These are phyloP conservation scores for Agrenia bidenticulata DNA, from an alignment of 2,888 invertebrate genomes.

Conservation along the genomic window DNA sequence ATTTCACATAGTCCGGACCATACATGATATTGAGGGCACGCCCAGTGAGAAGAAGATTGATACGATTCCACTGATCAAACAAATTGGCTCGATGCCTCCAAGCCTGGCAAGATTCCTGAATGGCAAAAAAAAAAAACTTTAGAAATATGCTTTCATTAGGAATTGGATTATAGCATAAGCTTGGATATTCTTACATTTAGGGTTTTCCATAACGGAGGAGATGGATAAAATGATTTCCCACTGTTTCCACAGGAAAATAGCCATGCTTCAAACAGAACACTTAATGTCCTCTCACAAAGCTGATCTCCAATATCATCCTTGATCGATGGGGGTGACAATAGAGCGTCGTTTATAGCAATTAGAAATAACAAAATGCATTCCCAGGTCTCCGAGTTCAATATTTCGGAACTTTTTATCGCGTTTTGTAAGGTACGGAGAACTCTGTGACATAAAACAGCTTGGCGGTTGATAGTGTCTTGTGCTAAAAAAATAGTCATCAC, in stretches of 20 bases:
- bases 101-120: slow-evolving; percentile 81
- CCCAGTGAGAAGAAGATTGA: slow-evolving; percentile 84
- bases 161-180: too few species aligned
- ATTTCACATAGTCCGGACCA: slow-evolving; percentile 63
- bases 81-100: slow-evolving; percentile 94
- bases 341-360: slow-evolving; percentile 84
- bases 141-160: too few species aligned
- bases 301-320: slow-evolving; percentile 95
- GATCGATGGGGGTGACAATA: slow-evolving; percentile 87
- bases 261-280: slow-evolving; percentile 90
- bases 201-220: slow-evolving; percentile 94
- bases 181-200: slow-evolving; percentile 58
- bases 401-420: slow-evolving; percentile 72
- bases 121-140: too few species aligned
- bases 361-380: slow-evolving; percentile 82
- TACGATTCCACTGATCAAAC: slow-evolving; percentile 92
- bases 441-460: slow-evolving; percentile 89
- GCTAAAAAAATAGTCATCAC: slow-evolving; percentile 60
- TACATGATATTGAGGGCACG: slow-evolving; percentile 83
- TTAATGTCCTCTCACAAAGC: slow-evolving; percentile 87
- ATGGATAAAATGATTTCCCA: slow-evolving; percentile 77
- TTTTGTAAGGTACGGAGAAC: slow-evolving; percentile 82
- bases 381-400: slow-evolving; percentile 85
- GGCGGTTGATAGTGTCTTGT: slow-evolving; percentile 84
- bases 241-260: slow-evolving; percentile 71